phyloP scores from a whole-genome alignment of 2,113 vertebrate genomes.

The Petrocephalus zakoni region DNA sequence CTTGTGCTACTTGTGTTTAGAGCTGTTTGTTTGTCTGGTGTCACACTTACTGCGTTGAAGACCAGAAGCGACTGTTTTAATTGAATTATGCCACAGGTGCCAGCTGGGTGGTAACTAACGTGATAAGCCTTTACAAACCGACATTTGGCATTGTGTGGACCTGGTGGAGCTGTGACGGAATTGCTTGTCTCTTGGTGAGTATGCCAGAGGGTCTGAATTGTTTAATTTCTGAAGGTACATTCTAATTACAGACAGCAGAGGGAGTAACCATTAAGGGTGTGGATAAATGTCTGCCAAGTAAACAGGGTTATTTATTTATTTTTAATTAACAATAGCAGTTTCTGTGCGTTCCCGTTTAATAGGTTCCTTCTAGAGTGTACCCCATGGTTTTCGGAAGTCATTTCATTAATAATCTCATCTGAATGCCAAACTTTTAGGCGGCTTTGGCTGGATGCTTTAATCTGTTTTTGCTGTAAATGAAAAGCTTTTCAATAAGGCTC shows the following conservation, averaged over 20 bases:
- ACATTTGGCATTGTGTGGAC: conserved; percentile 28
- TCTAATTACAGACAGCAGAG: neutral
- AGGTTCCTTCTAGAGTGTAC: conserved; percentile 46
- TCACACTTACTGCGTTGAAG: neutral
- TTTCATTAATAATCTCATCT: conserved; percentile 66
- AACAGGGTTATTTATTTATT: neutral
- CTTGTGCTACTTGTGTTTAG: neutral
- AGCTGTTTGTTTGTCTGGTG: conserved; percentile 1
- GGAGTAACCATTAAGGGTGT: neutral
- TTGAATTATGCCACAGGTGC: conserved; percentile 2
- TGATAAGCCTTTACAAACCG: neutral
- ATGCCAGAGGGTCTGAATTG: conserved; percentile 26
- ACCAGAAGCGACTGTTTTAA: neutral
- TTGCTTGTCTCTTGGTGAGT: conserved; percentile 38
- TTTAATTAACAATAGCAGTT: neutral
- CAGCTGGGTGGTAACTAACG: neutral
- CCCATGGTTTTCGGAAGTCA: conserved; percentile 50
- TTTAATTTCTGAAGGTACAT: neutral
- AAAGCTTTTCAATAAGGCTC: conserved; percentile 64
- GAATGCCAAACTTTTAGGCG: conserved; percentile 61
- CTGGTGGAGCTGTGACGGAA: conserved; percentile 25
- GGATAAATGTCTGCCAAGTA: neutral
- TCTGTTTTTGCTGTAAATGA: conserved; percentile 60
- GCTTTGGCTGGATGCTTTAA: conserved; percentile 58
- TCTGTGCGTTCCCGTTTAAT: neutral